Base-by-base conservation (phyloP, 64 coral and sea anemone genomes). In the Montipora cactus region DNA sequence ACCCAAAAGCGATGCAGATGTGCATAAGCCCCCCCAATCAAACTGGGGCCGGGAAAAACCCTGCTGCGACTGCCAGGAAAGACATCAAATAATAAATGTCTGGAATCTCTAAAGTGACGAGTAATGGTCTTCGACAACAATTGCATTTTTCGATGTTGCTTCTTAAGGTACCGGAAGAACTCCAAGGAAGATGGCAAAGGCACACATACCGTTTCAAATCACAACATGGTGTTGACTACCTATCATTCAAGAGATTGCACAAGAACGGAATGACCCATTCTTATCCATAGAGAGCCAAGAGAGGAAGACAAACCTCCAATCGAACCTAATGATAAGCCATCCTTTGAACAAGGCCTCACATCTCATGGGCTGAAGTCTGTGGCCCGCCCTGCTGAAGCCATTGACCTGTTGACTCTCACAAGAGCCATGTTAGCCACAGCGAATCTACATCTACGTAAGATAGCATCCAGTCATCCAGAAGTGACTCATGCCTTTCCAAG, bases 121-220 rank as follows among this genome's bases (percentile, higher is more conserved):
- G 37, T 37, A 37, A 37, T 37, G 37, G 37, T 37, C 37, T 37
- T 37, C 1, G 37, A 37, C 37, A 37, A 37, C 37, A 37, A 37
- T 37, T 37, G 37, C 37, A 37, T 37, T 37, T 37, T 37, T 37
- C 37, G 37, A 37, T 37, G 37, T 45, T 95, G n/a, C 67, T 93
- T 15, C 14, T 22, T 14, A 87, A 93, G 19, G 12, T 93, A 47
- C 91, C 91, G 0, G 76, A 67, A 22, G 91, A 87, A n/a, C 71
- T 95, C 16, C 94, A 95, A 61, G 23, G 48, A 23, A 91, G 89
- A 11, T 95, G 94, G 94, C 94, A 95, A 80, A 68, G 82, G 14
- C 88, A 91, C 44, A 89, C 94, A 8, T 95, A 84, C 74, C 62
- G 76, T 4, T 91, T 87, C 72, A 91, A 90, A 22, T 72, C 19